phyloP scores from a whole-genome alignment of 2,113 vertebrate species.

The Bolborhynchus lineola region DNA sequence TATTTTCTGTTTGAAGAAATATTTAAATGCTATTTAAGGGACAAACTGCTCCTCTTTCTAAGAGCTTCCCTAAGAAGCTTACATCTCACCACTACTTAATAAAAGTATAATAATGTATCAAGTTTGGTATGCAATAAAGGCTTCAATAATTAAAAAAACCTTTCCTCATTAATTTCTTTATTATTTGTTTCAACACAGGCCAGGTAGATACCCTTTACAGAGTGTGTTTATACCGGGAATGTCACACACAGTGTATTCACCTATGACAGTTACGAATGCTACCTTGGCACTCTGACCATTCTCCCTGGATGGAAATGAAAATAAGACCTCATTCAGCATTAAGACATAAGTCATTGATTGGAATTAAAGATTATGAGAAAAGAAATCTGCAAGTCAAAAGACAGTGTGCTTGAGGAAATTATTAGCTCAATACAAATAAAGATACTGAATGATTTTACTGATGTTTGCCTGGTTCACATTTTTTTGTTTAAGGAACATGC shows the following conservation, averaged over 20 bases:
- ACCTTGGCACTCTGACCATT: accelerated
- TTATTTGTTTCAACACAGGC: neutral
- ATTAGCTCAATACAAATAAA: neutral
- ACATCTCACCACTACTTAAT: neutral
- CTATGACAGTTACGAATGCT: neutral
- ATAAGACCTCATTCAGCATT: neutral
- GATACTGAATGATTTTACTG: neutral
- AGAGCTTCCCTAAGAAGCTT: neutral
- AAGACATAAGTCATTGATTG: accelerated
- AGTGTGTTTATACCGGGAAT: neutral
- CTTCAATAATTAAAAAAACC: neutral
- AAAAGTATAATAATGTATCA: neutral
- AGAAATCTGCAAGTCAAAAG: neutral
- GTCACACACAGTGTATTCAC: neutral
- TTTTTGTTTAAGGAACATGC: neutral
- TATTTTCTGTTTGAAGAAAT: neutral
- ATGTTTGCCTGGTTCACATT: neutral
- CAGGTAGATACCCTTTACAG: neutral
- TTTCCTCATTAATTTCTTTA: neutral
- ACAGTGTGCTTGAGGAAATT: accelerated
- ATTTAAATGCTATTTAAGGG: neutral
- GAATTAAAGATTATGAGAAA: neutral
- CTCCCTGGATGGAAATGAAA: neutral
- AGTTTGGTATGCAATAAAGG: neutral
- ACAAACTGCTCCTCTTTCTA: neutral